phyloP scores from a whole-genome alignment of 2,888 invertebrate species.

The Sinodicranocentrus sp. region DNA sequence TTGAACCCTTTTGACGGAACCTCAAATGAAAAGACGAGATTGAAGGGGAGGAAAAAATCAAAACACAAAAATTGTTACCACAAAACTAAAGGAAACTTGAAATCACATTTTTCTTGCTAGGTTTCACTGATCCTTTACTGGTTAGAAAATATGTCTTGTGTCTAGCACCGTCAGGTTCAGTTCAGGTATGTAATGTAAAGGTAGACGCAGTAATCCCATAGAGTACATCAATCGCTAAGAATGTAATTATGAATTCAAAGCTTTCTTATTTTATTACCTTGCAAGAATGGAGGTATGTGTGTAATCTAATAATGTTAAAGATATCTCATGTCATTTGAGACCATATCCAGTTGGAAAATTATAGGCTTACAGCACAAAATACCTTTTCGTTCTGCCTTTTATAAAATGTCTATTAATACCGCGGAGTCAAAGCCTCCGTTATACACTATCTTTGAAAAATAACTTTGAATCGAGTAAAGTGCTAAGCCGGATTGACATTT shows the following conservation, averaged over 20 bases:
- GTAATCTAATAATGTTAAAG: neutral
- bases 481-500: too few relatives aligned
- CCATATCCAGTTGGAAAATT: neutral
- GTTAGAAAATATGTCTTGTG: neutral
- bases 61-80: neutral
- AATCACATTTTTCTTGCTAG: neutral
- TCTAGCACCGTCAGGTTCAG: too few relatives aligned
- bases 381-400: too few relatives aligned
- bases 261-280: conserved; percentile 11
- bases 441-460: too few relatives aligned
- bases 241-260: neutral
- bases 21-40: neutral
- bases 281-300: neutral
- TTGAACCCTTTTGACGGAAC: conserved; percentile 5
- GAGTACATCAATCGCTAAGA: too few relatives aligned
- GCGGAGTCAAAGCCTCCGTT: neutral
- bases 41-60: neutral
- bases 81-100: conserved; percentile 15
- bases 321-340: neutral
- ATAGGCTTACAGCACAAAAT: too few relatives aligned
- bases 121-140: neutral
- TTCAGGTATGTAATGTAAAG: too few relatives aligned
- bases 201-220: too few relatives aligned
- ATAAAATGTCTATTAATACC: neutral
- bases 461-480: too few relatives aligned